A percentile compares a stretch with the other conserved stretches of the same genome.
These are phyloP conservation scores for Glomeris maerens DNA, from an alignment of 1,140 invertebrate genomes.

Conservation along the genomic window DNA sequence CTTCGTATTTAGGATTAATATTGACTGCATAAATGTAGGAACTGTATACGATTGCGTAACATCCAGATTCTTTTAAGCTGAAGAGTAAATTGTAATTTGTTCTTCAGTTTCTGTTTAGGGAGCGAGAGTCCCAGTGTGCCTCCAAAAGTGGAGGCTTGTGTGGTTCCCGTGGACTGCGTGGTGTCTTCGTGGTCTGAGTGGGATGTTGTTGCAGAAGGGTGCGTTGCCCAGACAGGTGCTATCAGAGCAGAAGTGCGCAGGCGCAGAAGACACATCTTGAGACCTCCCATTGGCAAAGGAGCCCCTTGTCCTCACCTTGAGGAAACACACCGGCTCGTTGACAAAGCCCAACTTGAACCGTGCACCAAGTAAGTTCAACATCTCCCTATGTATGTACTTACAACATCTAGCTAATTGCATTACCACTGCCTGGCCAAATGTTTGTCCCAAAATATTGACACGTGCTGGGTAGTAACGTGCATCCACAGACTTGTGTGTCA, in stretches of 20 bases:
- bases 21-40: too few species aligned
- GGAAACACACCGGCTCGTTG: conserved; percentile 25
- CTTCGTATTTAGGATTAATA: too few species aligned
- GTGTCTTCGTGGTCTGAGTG: conserved; percentile 44
- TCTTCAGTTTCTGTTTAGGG: conserved; percentile 19
- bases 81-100: too few species aligned
- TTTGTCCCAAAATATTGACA: too few species aligned
- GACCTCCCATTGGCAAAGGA: conserved; percentile 33
- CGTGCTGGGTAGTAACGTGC: too few species aligned
- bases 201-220: conserved; percentile 29
- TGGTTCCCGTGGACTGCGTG: conserved; percentile 37
- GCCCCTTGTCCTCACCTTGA: conserved; percentile 33
- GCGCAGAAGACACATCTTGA: conserved; percentile 28
- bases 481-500: too few species aligned
- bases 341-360: conserved; percentile 26
- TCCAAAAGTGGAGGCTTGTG: conserved; percentile 24
- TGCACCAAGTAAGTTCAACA: conserved; percentile 33
- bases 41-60: too few species aligned
- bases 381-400: too few species aligned
- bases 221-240: conserved; percentile 27
- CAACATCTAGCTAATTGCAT: too few species aligned
- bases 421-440: too few species aligned
- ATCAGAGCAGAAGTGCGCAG: conserved; percentile 29
- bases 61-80: too few species aligned
- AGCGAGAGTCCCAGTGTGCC: conserved; percentile 20